A percentile compares a stretch with the other conserved stretches of the same genome.
These are phyloP conservation scores for Ianthella basta DNA, from an alignment of 37 sponge, comb jelly and placozoan genomes.

Conservation along the genomic window DNA sequence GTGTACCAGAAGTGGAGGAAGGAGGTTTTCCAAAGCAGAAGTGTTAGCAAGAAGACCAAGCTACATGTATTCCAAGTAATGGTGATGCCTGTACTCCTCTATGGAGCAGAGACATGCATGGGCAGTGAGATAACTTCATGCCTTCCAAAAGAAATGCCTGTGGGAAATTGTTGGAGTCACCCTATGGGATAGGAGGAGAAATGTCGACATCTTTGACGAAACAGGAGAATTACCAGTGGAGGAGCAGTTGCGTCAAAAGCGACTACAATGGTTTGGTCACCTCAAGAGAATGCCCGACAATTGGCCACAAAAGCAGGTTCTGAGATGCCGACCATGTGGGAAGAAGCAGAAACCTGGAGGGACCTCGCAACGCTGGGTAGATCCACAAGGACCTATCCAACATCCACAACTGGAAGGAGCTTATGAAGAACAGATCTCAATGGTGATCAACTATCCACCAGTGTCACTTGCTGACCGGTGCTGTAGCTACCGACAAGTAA, in stretches of 20 bases:
- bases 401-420: too few relatives aligned
- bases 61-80: not conserved
- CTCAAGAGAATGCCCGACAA: conserved; percentile 17
- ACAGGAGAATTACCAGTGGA: not conserved
- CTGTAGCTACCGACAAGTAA: too few relatives aligned
- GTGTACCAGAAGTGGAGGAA: conserved; percentile 27
- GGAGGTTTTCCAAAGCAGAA: conserved; percentile 6
- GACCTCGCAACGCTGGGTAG: conserved; percentile 10
- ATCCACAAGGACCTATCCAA: too few relatives aligned
- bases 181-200: conserved; percentile 10
- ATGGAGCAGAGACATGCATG: conserved; percentile 26
- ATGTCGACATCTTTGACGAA: conserved; percentile 4
- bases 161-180: not conserved
- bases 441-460: too few relatives aligned
- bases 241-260: not conserved
- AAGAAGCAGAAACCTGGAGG: conserved; percentile 10
- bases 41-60: conserved; percentile 12
- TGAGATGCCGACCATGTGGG: conserved; percentile 1
- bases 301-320: conserved; percentile 20
- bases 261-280: not conserved
- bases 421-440: too few relatives aligned
- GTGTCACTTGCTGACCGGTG: too few relatives aligned
- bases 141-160: not conserved
- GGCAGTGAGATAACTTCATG: conserved; percentile 1
- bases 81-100: conserved; percentile 21